A percentile compares a stretch with the other conserved stretches of the same genome.
These are phyloP conservation scores for Scotopteryx bipunctaria DNA, from an alignment of 2,888 invertebrate species.

Conservation along the genomic window DNA sequence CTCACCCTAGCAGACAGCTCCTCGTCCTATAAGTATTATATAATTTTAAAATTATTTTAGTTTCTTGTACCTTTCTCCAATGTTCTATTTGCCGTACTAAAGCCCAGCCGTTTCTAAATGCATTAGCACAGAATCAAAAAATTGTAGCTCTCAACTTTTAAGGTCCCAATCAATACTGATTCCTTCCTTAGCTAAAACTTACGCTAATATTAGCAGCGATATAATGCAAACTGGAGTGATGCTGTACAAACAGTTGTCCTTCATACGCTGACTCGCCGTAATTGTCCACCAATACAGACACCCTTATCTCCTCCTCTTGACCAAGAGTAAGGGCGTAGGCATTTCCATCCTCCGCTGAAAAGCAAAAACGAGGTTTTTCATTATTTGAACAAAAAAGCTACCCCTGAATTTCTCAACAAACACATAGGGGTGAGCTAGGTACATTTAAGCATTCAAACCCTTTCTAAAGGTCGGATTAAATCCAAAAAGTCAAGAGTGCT, in stretches of 20 bases:
- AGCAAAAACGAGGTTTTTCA: too few species aligned
- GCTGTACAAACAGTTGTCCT: conserved; percentile 90
- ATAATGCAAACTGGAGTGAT: conserved; percentile 90
- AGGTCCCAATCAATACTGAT: too few species aligned
- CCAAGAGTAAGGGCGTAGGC: conserved; percentile 86
- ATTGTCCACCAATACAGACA: conserved; percentile 90
- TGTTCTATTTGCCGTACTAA: too few species aligned
- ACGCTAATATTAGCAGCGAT: conserved; percentile 88
- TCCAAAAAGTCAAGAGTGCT: conserved; percentile 3
- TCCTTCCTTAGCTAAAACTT: too few species aligned
- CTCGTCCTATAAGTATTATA: conserved; percentile 19
- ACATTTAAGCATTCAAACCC: neutral
- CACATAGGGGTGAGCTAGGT: too few species aligned
- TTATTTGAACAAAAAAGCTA: too few species aligned
- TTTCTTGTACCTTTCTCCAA: neutral
- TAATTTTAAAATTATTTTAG: conserved; percentile 1
- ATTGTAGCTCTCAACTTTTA: too few species aligned
- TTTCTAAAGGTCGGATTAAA: neutral
- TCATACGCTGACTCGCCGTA: conserved; percentile 95
- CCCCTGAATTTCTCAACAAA: too few species aligned
- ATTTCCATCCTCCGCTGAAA: conserved; percentile 67
- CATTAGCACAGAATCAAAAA: too few species aligned
- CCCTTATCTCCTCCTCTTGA: conserved; percentile 88
- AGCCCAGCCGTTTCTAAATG: too few species aligned
- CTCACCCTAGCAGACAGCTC: conserved; percentile 19